These are phyloP conservation scores for Lumbricus terrestris DNA, from an alignment of 2,888 invertebrate species.

Conservation along the genomic window DNA sequence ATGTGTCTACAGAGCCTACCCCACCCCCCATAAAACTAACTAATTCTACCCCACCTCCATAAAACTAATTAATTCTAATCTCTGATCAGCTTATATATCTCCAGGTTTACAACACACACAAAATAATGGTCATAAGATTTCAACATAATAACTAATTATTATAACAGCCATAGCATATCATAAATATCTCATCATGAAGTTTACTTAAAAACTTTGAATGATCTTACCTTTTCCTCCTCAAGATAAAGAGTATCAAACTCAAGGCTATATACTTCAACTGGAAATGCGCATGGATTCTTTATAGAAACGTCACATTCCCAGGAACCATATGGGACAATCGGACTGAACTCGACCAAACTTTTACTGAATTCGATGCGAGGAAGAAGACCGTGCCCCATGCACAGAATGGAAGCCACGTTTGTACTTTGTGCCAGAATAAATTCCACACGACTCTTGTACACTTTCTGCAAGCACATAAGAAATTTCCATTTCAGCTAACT, in stretches of 20 bases:
- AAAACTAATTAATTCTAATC: no score
- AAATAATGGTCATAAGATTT: neutral
- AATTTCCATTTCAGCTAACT: neutral
- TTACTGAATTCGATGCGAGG: conserved; percentile 12
- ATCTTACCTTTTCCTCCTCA: conserved; percentile 57
- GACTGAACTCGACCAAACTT: neutral
- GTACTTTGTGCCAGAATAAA: neutral
- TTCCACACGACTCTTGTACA: neutral
- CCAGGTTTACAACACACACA: neutral
- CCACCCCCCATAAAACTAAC: no score
- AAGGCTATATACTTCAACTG: conserved; percentile 70
- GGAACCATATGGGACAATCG: conserved; percentile 5
- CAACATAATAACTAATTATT: neutral
- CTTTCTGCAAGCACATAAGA: neutral
- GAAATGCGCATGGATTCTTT: conserved; percentile 68
- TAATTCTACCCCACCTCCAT: no score
- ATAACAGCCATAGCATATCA: neutral
- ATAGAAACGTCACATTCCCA: conserved; percentile 62
- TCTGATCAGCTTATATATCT: neutral
- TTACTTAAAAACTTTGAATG: neutral
- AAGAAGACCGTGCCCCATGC: neutral
- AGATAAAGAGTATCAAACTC: conserved; percentile 66
- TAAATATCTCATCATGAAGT: neutral
- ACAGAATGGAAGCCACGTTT: neutral
- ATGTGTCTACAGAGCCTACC: no score